Conservation (phyloP, 1,140 invertebrate genomes). For the Cyclargus thomasi region DNA sequence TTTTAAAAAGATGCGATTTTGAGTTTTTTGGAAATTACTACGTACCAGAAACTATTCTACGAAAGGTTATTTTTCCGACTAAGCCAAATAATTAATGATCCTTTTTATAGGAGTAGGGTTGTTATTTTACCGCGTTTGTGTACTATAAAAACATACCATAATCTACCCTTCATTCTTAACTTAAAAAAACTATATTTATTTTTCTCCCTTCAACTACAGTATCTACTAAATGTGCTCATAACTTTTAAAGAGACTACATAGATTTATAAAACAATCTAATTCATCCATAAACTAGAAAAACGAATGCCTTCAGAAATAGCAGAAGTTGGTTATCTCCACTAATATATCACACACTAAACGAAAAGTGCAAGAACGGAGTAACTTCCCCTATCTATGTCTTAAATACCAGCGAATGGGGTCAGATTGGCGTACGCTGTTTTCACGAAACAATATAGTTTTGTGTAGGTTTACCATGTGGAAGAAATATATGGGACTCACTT, state of each 20-base stretch:
- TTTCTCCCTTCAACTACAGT: too few relatives aligned
- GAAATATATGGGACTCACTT: neutral
- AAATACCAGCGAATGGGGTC: constrained; percentile 38
- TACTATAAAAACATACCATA: too few relatives aligned
- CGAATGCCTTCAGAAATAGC: neutral
- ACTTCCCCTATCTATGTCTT: constrained; percentile 32
- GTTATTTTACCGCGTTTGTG: too few relatives aligned
- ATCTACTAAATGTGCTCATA: too few relatives aligned
- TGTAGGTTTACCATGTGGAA: neutral
- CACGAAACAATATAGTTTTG: constrained; percentile 37
- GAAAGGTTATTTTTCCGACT: too few relatives aligned
- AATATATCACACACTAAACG: constrained; percentile 22
- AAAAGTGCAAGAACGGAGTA: constrained; percentile 25
- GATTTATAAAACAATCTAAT: neutral
- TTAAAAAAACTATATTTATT: too few relatives aligned
- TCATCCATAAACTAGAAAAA: neutral
- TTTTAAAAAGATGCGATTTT: too few relatives aligned
- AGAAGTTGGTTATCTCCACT: constrained; percentile 16
- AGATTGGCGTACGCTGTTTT: constrained; percentile 34
- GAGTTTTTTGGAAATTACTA: too few relatives aligned
- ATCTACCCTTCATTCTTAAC: too few relatives aligned
- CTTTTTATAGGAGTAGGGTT: too few relatives aligned
- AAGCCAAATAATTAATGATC: too few relatives aligned
- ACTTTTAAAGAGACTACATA: neutral
- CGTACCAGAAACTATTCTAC: too few relatives aligned